Evolutionary conservation across 2,797 vertebrate species (phyloP).

Genomic region (Sphenodon punctatus): DNA sequence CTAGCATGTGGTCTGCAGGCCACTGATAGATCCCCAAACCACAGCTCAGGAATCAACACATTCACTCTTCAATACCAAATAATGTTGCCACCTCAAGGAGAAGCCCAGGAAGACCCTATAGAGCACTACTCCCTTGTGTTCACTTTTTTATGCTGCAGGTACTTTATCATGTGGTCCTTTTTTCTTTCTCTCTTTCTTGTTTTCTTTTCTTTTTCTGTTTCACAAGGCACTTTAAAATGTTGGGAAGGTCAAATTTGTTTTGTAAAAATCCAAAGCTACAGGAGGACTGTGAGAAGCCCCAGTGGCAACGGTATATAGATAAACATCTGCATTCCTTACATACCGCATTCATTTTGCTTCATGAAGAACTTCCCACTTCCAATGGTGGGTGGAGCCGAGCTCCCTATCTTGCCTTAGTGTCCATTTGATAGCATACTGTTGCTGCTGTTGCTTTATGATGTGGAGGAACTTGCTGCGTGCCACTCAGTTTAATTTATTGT

Average conservation of each 20-base stretch:
- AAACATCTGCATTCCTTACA: constrained; percentile 71
- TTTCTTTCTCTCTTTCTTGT: no score
- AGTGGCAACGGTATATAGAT: constrained; percentile 62
- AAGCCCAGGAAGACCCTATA: constrained; percentile 22
- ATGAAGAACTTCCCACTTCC: constrained; percentile 55
- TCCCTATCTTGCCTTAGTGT: constrained; percentile 30
- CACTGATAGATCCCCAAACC: accelerated
- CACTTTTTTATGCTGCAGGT: constrained; percentile 5
- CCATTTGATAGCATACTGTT: constrained; percentile 53
- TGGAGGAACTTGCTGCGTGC: no score
- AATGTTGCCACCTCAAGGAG: background rate
- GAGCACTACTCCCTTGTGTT: background rate
- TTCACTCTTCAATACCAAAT: background rate
- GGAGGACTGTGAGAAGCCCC: constrained; percentile 63
- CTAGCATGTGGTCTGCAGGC: background rate
- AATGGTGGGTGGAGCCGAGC: constrained; percentile 23
- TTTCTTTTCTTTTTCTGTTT: background rate
- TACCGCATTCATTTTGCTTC: constrained; percentile 66
- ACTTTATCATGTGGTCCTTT: no score
- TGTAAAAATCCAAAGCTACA: constrained; percentile 67
- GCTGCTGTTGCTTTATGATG: constrained; percentile 46
- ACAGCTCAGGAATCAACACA: background rate
- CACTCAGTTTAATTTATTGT: no score
- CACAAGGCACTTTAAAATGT: constrained; percentile 33
- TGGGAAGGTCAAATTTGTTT: constrained; percentile 64